Conservation (phyloP, 2,797 vertebrate genomes). For the Salmo trutta region DNA sequence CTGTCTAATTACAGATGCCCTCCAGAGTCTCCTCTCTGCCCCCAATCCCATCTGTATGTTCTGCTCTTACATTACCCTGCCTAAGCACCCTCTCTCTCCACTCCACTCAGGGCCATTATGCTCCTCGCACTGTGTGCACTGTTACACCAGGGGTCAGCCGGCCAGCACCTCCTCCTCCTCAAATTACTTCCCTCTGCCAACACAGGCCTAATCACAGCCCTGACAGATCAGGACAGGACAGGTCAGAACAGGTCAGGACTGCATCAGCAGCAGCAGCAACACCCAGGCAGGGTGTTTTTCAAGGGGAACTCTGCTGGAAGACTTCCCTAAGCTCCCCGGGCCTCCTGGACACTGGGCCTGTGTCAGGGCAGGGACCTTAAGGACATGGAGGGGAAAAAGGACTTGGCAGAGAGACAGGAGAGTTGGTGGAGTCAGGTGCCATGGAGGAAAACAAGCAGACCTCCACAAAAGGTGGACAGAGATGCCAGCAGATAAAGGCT, state of each 20-base stretch:
- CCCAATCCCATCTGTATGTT: conserved; percentile 72
- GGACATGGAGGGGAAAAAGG: conserved; percentile 5
- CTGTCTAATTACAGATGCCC: conserved; percentile 77
- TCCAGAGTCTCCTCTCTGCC: conserved; percentile 65
- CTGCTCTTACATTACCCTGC: conserved; percentile 76
- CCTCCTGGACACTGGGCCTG: not conserved
- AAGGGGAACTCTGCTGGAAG: conserved; percentile 33
- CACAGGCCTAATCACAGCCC: conserved; percentile 45
- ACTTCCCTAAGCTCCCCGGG: conserved; percentile 8
- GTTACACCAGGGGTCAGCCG: conserved; percentile 58
- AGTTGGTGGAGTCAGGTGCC: conserved; percentile 13
- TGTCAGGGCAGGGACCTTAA: conserved; percentile 3
- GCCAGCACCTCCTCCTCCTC: conserved; percentile 58
- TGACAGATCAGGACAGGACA: conserved; percentile 25
- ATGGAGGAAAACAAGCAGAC: not conserved
- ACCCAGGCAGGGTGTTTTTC: conserved; percentile 39
- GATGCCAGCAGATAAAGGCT: conserved; percentile 24
- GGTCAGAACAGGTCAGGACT: conserved; percentile 37
- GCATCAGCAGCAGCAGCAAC: not conserved
- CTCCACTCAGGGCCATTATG: conserved; percentile 66
- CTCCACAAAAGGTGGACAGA: conserved; percentile 2
- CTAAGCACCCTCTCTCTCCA: conserved; percentile 68
- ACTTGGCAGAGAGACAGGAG: conserved; percentile 19
- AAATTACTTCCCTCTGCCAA: conserved; percentile 64
- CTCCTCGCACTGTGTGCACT: conserved; percentile 42